Conservation (phyloP, 2,113 vertebrate genomes). For the Cinclus cinclus region DNA sequence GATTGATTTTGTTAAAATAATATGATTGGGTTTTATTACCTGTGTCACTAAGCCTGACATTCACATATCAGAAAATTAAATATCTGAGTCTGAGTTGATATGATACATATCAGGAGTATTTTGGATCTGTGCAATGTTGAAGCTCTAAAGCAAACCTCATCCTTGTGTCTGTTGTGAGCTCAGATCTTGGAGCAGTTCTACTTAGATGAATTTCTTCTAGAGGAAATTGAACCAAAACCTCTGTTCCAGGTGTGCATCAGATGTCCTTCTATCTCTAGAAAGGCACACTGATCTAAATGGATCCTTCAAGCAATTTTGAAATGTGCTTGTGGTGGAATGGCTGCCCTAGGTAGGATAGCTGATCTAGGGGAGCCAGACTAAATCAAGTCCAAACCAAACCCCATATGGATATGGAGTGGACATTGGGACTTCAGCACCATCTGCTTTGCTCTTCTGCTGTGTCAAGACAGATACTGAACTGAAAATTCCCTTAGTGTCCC, state of each 20-base stretch:
- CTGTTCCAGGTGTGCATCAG: background rate
- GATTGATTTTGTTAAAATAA: background rate
- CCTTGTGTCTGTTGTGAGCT: background rate
- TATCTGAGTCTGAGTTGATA: background rate
- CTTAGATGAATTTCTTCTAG: background rate
- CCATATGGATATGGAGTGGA: no score
- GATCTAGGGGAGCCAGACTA: background rate
- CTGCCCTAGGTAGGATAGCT: background rate
- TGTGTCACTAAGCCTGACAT: background rate
- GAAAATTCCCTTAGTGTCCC: background rate
- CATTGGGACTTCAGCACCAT: background rate
- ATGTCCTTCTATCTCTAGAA: background rate
- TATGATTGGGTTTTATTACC: background rate
- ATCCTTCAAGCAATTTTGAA: background rate
- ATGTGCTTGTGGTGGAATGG: background rate
- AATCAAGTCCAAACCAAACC: background rate
- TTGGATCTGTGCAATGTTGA: background rate
- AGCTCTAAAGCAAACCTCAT: background rate
- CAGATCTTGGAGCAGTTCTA: background rate
- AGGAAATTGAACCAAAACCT: background rate
- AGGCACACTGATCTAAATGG: background rate
- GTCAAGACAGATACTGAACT: background rate
- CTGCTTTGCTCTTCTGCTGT: background rate
- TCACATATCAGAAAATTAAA: background rate
- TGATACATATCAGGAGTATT: background rate